Percentiles rank a stretch among this genome's conserved stretches.
Evolutionary conservation across 2,113 vertebrate species (phyloP).

Genomic region (Origma solitaria): DNA sequence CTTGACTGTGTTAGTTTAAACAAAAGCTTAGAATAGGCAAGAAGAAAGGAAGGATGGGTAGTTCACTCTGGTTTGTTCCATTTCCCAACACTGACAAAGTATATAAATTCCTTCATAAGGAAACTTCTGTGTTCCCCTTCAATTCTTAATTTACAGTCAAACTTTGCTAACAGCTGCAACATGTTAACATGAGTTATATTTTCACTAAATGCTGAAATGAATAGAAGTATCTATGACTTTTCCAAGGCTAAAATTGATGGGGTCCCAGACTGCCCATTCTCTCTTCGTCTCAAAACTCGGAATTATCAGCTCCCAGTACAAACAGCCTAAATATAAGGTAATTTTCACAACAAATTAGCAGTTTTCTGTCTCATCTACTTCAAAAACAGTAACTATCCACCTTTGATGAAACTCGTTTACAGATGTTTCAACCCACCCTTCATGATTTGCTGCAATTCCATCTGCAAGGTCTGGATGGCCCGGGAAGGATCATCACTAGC

Average conservation of each 20-base stretch:
- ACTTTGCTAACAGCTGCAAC: background rate
- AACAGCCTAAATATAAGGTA: background rate
- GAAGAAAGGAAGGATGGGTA: background rate
- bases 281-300: background rate
- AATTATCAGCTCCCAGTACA: background rate
- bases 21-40: background rate
- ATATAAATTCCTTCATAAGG: background rate
- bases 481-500: constrained; percentile 86
- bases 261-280: background rate
- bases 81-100: background rate
- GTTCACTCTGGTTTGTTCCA: background rate
- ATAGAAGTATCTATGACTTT: background rate
- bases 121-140: background rate
- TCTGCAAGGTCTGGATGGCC: constrained; percentile 91
- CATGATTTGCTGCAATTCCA: constrained; percentile 97
- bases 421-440: constrained; percentile 77
- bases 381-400: background rate
- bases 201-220: background rate
- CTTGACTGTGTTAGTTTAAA: background rate
- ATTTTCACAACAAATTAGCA: background rate
- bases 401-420: background rate
- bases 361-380: background rate
- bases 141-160: background rate
- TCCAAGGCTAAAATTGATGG: background rate
- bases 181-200: background rate